Conservation (phyloP, 2,888 invertebrate species). For the Nomada fucata region DNA sequence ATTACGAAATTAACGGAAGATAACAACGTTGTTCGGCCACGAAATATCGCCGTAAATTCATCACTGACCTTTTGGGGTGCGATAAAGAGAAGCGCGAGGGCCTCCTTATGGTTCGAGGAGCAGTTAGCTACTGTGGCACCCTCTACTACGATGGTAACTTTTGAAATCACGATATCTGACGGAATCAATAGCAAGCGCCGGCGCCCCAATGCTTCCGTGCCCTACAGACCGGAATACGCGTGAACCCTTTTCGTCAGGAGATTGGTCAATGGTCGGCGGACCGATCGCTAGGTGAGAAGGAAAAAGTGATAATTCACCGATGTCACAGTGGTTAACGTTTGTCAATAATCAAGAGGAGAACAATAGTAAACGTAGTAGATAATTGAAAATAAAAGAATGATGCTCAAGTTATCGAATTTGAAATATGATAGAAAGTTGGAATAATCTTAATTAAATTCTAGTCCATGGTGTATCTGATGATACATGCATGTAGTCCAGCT, state of each 20-base stretch:
- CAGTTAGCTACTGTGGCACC: slow-evolving; percentile 82
- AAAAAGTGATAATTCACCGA: neutral
- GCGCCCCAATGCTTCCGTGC: slow-evolving; percentile 71
- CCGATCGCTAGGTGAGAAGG: slow-evolving; percentile 3
- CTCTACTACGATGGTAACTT: slow-evolving; percentile 79
- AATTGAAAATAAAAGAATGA: neutral
- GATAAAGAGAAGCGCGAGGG: slow-evolving; percentile 76
- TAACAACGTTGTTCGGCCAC: slow-evolving; percentile 10
- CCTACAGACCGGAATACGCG: slow-evolving; percentile 66
- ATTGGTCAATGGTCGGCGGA: slow-evolving; percentile 58
- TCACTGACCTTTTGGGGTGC: slow-evolving; percentile 81
- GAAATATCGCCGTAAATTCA: slow-evolving; percentile 47
- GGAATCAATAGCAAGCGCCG: slow-evolving; percentile 82
- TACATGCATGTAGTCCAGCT: neutral
- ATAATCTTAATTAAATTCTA: neutral
- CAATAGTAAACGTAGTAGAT: neutral
- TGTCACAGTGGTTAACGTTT: neutral
- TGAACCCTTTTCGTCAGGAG: slow-evolving; percentile 52
- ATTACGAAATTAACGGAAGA: neutral
- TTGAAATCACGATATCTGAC: slow-evolving; percentile 76
- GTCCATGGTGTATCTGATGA: no score
- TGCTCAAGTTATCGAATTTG: neutral
- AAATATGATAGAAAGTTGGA: neutral
- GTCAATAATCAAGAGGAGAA: neutral
- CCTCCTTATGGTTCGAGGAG: slow-evolving; percentile 80